Base-by-base conservation (phyloP, 37 sponge, comb jelly and placozoan species). In the Beroe forskalii region DNA sequence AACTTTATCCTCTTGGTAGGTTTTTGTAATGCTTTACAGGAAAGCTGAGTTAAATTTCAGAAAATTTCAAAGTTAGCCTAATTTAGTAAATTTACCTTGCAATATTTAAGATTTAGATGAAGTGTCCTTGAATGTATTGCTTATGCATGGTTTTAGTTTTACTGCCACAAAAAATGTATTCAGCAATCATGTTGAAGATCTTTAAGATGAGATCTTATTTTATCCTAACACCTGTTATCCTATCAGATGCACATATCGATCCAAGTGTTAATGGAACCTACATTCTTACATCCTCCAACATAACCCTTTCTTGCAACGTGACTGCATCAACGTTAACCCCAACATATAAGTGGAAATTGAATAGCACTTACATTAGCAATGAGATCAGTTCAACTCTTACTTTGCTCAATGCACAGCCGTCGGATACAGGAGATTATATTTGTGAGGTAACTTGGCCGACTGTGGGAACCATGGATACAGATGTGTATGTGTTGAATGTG, bases 391-490 rank as follows among this genome's bases (percentile, higher is more conserved):
- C 72, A 4, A 36, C 36, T 9, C 72, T 69, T 69, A 4, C 4
- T 19, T 14, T 69, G 17, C 19, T 9, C 1, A 36, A 35, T 69
- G 37, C 38, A 2, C 17, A 27, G 19, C 33, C 33, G 9, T 32
- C 38, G 2, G 72, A 69, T 69, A 32, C 72, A 35, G 72, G 72
- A 14, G 17, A 36, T 1, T 69, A 69, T 32, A 2, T 32, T 9
- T 69, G 72, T 33, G 37, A 36, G 17, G 72, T 69, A 36, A 69
- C 72, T 32, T 69, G 72, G 72, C 39, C 39, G 19, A 32, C 17
- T 69, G 72, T 69, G 3, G 72, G 72, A 12, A 35, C 72, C 39
- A 14, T 69, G 19, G 32, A 27, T 32, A 69, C 72, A 20, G 33
- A 27, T 2, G 39, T 32, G 19, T 69, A 69, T 35, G 32, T 69